Evolutionary conservation across 1,140 invertebrate species (phyloP).

Genomic region (Steinernema feltiae): DNA sequence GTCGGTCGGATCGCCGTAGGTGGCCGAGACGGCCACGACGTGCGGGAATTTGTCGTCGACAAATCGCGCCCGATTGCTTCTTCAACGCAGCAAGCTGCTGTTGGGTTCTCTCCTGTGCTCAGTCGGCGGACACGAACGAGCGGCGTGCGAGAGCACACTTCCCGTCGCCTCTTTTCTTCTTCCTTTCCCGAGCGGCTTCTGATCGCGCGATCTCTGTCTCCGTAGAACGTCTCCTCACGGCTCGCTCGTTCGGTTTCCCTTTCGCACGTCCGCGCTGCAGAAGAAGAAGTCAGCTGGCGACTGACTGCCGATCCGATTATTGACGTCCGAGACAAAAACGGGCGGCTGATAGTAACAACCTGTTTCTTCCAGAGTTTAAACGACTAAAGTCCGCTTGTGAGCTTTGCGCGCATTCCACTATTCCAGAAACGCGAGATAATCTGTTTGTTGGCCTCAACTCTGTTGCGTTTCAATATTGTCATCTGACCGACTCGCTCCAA

Average conservation of each 20-base stretch:
- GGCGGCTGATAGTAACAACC: not conserved
- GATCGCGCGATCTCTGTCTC: too few relatives aligned
- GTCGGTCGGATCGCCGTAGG: not conserved
- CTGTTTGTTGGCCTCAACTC: too few relatives aligned
- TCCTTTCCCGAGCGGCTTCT: too few relatives aligned
- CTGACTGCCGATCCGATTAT: not conserved
- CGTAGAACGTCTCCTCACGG: too few relatives aligned
- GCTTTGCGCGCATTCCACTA: too few relatives aligned
- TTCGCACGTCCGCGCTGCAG: not conserved
- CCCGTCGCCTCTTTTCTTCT: too few relatives aligned
- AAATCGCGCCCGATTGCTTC: not conserved
- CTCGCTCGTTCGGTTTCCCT: not conserved
- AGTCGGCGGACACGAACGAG: not conserved
- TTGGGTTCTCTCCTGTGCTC: not conserved
- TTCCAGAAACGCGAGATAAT: too few relatives aligned
- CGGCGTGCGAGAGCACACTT: too few relatives aligned
- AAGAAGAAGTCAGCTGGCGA: not conserved
- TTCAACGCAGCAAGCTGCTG: not conserved
- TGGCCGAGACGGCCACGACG: not conserved
- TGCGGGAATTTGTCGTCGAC: constrained; percentile 14
- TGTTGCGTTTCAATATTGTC: too few relatives aligned
- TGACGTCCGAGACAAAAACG: not conserved
- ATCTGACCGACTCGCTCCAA: not conserved
- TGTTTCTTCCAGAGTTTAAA: not conserved
- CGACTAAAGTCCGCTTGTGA: not conserved